Conservation (phyloP, 2,888 invertebrate species). For the Hypolimnas misippus region DNA sequence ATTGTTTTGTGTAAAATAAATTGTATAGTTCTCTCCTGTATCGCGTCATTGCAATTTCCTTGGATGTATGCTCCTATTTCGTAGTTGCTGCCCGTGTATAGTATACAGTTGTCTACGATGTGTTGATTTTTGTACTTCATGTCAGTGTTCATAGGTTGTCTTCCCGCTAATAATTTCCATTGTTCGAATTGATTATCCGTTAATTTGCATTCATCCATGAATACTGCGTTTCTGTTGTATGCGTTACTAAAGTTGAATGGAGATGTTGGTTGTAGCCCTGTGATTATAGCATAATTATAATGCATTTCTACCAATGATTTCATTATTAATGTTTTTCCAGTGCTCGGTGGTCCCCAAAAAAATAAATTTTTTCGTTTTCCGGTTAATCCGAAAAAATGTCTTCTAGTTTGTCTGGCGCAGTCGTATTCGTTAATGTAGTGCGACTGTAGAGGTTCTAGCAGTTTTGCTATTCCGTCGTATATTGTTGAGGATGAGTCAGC, state of each 20-base stretch:
- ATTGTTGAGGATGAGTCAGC: neutral
- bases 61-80: conserved; percentile 12
- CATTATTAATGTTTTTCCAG: conserved; percentile 48
- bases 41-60: neutral
- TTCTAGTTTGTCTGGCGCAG: conserved; percentile 21
- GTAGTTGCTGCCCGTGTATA: conserved; percentile 24
- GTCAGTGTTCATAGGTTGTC: conserved; percentile 46
- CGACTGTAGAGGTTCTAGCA: neutral
- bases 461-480: conserved; percentile 31
- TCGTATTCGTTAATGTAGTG: conserved; percentile 14
- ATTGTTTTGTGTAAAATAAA: neutral
- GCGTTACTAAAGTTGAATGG: conserved; percentile 46
- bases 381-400: conserved; percentile 29
- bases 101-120: conserved; percentile 6
- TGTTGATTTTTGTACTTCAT: conserved; percentile 37
- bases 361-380: conserved; percentile 41
- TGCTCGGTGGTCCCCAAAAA: conserved; percentile 40
- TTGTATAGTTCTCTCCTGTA: neutral
- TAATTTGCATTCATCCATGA: conserved; percentile 52
- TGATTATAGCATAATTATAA: conserved; percentile 44
- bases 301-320: conserved; percentile 42
- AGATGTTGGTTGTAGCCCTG: conserved; percentile 43
- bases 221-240: conserved; percentile 47
- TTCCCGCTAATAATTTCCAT: conserved; percentile 49
- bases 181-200: conserved; percentile 55